A percentile compares a stretch with the other conserved stretches of the same genome.
Evolutionary conservation across 2,113 vertebrate genomes (phyloP).

Genomic region (Siniperca knerii): DNA sequence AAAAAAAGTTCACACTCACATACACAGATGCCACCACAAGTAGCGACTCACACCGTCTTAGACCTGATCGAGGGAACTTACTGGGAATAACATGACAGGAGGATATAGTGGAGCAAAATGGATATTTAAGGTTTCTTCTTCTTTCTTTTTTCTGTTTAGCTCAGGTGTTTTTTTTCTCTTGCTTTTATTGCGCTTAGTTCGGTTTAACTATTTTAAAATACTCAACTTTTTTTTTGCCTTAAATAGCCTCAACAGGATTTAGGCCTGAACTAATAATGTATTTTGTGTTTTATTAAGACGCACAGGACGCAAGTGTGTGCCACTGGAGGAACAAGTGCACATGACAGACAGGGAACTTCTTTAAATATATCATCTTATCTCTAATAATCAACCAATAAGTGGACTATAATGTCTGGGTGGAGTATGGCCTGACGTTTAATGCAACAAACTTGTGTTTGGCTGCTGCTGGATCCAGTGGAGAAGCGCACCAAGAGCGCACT

Average conservation of each 20-base stretch:
- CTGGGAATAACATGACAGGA: constrained; percentile 60
- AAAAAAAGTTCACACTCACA: constrained; percentile 75
- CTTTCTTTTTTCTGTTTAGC: background rate
- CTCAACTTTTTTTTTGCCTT: background rate
- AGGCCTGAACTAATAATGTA: constrained; percentile 1
- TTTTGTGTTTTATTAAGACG: constrained; percentile 27
- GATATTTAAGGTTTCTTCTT: constrained; percentile 43
- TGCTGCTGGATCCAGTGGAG: constrained; percentile 13
- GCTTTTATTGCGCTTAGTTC: background rate
- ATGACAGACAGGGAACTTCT: background rate
- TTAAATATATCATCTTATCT: background rate
- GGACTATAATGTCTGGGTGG: constrained; percentile 21
- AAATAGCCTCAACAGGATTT: background rate
- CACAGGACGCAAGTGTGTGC: constrained; percentile 33
- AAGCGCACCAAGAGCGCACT: background rate
- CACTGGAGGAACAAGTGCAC: constrained; percentile 25
- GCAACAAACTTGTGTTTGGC: background rate
- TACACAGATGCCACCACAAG: constrained; percentile 72
- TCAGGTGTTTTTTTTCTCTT: background rate
- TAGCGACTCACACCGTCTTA: constrained; percentile 62
- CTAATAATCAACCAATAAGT: background rate
- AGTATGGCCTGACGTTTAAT: constrained; percentile 34
- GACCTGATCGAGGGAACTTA: constrained; percentile 50
- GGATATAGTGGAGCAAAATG: constrained; percentile 36
- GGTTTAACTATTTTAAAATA: constrained; percentile 8